Evolutionary conservation across 2,113 vertebrate genomes (phyloP), one percentile per base, ranked within the genome.

Genomic region (Barbus barbus): DNA sequence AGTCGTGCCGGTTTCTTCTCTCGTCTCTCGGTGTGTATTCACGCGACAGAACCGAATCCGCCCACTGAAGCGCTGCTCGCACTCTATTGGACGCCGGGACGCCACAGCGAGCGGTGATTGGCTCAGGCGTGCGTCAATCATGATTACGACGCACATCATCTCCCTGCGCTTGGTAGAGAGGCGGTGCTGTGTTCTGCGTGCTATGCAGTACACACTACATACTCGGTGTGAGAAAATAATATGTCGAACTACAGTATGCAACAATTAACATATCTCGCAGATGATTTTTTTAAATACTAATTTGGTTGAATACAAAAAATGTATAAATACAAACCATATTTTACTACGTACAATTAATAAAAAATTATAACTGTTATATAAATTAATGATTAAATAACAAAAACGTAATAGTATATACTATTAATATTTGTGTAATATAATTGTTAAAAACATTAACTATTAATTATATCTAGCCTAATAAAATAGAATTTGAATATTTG

Each of bases 81-180:
- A 61, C 11, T 18, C 24, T 4, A 88, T 88, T 88, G 87, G 87
- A 28, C 24, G 3, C 22, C 0, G 11, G 36, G 26, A 36, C 1
- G 56, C 16, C n/a, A 0, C 16, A 12, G 24, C 61, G 12, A 48
- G 3, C 60, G 58, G 3, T 83, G 76, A 86, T 86, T 85, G 85
- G 87, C 2, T 78, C 1, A 44, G 3, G 7, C 20, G 0, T 5
- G 5, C 14, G 46, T 82, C 85, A 78, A 31, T 88, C 87, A 67
- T 4, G 2, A 7, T 84, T 74, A 82, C 56, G 24, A n/a, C 72
- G 16, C 28, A 13, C 16, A 36, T 56, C 46, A 56, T 8, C 53
- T 38, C 41, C 63, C n/a, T 67, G 41, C 1, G 26, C 26, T 38
- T 22, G 2, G 24, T 18, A 9, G 28, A 31, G 41, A 0, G 18